phyloP scores from a whole-genome alignment of 1,140 invertebrate species.

The Drosophila yakuba region DNA sequence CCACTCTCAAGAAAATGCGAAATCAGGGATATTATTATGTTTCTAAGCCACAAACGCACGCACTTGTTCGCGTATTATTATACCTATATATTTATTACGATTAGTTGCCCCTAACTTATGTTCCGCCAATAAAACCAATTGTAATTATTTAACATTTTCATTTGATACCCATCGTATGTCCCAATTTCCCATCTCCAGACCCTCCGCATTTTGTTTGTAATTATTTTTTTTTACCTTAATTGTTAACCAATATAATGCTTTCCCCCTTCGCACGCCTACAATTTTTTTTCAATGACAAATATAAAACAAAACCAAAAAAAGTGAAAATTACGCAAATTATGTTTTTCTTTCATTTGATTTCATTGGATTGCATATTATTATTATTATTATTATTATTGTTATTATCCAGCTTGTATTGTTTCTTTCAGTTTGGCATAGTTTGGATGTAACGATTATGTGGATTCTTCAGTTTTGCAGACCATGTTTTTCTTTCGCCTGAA shows the following conservation, averaged over 20 bases:
- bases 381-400: not conserved
- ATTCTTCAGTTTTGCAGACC: conserved; percentile 7
- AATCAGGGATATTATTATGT: conserved; percentile 73
- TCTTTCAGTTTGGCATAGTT: not conserved
- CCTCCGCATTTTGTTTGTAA: conserved; percentile 27
- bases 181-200: not conserved
- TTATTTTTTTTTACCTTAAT: conserved; percentile 23
- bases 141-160: conserved; percentile 58
- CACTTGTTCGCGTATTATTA: conserved; percentile 14
- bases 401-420: conserved; percentile 17
- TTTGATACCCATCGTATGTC: not conserved
- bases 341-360: conserved; percentile 35
- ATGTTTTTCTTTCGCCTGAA: not conserved
- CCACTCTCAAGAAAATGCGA: conserved; percentile 27
- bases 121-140: conserved; percentile 42
- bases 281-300: conserved; percentile 57
- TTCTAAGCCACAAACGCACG: conserved; percentile 8
- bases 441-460: not conserved
- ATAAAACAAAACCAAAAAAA: conserved; percentile 45
- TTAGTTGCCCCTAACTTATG: conserved; percentile 60
- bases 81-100: conserved; percentile 54
- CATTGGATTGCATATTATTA: not conserved
- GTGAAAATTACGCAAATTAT: conserved; percentile 36
- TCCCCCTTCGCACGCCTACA: conserved; percentile 38
- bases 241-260: conserved; percentile 34